Base-by-base conservation (phyloP, 2,797 vertebrate genomes). In the Pogonophryne albipinna region DNA sequence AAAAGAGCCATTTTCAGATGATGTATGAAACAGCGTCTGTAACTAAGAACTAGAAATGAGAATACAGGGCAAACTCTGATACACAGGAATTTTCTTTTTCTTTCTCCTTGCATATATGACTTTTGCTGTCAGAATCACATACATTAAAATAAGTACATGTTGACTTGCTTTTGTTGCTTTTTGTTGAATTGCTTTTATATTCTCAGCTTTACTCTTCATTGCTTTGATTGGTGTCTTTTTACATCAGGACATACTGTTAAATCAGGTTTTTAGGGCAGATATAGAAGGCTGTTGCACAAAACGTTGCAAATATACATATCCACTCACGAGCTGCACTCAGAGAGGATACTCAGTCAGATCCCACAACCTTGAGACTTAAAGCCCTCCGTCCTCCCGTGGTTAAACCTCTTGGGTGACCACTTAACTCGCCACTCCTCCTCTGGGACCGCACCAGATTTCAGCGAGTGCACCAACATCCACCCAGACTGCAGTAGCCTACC, bases 351-450 rank as follows among this genome's bases (percentile, higher is more conserved):
- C 5, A 51, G 34, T 69, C 57, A 52, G 45, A 55, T 67, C 16
- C 34, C 41, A 9, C 31, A 72, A 83, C 82, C 79, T 84, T 76
- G 74, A 80, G 84, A 12, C 31, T 41, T 16, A 41, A 66, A 73
- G 66, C 57, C 13, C 42, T 76, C 27, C 45, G 41, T 41, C 63
- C 76, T 78, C 79, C 59, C 47, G 72, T 45, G 57, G 55, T 69
- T 58, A 42, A 44, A 62, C 70, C 45, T 73, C 70, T 58, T 46
- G 27, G 38, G 66, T 46, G 61, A 73, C 64, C 80, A 79, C 63
- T 86, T 85, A 76, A 85, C 85, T 77, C 63, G 44, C 63, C 56
- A 70, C 56, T 41, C 46, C 53, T 80, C 82, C 66, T 75, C 72
- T 71, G 67, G 71, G 81, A 74, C 51, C 45, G 41, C 46, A 12